phyloP scores from a whole-genome alignment of 2,888 invertebrate species.

The Phortica okadai region DNA sequence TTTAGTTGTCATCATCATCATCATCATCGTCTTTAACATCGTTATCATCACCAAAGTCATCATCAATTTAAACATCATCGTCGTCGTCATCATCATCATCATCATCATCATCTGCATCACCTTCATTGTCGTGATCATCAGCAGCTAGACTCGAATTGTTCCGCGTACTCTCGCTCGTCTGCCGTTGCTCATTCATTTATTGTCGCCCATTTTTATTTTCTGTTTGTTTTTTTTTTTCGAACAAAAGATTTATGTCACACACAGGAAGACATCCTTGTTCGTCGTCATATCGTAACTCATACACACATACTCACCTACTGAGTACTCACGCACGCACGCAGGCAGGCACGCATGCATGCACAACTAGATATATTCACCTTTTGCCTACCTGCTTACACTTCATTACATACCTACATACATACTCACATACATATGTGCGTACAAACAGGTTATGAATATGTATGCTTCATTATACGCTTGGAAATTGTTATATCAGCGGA shows the following conservation, averaged over 20 bases:
- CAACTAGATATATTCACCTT: conserved; percentile 5
- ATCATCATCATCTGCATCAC: background rate
- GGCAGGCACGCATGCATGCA: background rate
- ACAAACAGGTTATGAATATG: conserved; percentile 59
- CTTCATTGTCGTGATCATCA: background rate
- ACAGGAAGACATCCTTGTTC: conserved; percentile 44
- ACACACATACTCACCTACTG: background rate
- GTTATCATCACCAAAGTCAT: background rate
- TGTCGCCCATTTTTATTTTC: background rate
- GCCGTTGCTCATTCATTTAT: background rate
- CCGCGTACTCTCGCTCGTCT: background rate
- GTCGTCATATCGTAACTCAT: background rate
- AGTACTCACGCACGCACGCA: background rate
- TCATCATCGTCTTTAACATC: background rate
- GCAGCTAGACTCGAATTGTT: background rate
- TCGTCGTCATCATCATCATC: background rate
- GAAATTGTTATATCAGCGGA: conserved; percentile 64
- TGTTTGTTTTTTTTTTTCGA: conserved; percentile 5
- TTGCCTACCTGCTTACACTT: background rate
- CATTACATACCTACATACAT: background rate
- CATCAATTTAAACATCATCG: background rate
- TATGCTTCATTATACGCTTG: conserved; percentile 60
- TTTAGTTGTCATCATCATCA: background rate
- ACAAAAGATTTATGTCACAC: conserved; percentile 62
- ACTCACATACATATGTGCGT: background rate